Conservation (phyloP, 1,140 invertebrate species). For the Bombus haemorrhoidalis region DNA sequence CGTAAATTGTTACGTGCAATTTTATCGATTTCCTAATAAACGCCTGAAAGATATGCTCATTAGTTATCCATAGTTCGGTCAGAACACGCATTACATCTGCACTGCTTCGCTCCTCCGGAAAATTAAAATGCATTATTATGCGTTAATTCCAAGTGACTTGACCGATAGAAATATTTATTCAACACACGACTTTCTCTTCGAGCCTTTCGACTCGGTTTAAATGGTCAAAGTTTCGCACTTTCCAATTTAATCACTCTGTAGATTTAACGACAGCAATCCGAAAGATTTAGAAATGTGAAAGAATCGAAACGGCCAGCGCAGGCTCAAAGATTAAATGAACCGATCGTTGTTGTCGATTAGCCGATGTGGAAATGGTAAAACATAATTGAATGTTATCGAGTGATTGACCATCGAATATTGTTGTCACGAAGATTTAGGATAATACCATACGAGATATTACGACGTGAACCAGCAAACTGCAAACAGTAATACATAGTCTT, state of each 20-base stretch:
- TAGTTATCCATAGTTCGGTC: not conserved
- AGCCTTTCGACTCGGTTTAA: constrained; percentile 20
- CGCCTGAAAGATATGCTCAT: too few relatives aligned
- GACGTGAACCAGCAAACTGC: not conserved
- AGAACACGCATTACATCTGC: not conserved
- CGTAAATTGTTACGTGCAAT: not conserved
- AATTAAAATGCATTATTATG: not conserved
- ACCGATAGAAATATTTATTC: constrained; percentile 14
- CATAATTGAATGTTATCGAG: not conserved
- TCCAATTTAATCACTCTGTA: constrained; percentile 10
- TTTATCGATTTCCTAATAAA: not conserved
- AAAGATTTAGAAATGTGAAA: not conserved
- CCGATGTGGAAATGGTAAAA: not conserved
- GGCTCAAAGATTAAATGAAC: not conserved
- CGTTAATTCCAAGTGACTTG: not conserved
- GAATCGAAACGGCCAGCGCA: not conserved
- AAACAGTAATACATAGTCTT: not conserved
- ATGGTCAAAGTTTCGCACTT: constrained; percentile 9
- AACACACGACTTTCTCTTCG: constrained; percentile 16
- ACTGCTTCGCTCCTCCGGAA: not conserved
- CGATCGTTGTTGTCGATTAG: not conserved
- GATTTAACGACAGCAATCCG: not conserved
- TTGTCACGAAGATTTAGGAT: not conserved
- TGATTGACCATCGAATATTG: not conserved
- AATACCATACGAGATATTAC: not conserved